A percentile compares a stretch with the other conserved stretches of the same genome.
Evolutionary conservation across 1,140 invertebrate species (phyloP).

Genomic region (Aphaenogaster floridana): DNA sequence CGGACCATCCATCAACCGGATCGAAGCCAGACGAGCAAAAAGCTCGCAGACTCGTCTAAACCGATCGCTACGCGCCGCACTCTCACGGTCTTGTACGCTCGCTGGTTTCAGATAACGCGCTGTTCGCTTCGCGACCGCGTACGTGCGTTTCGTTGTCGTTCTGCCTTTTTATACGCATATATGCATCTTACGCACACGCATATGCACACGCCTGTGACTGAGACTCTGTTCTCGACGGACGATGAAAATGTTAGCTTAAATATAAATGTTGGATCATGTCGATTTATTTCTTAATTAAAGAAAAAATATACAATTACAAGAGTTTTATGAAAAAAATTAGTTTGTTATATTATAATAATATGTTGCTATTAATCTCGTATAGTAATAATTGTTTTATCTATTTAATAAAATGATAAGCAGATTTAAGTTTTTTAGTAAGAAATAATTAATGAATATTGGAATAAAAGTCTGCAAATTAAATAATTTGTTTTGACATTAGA

Average conservation of each 20-base stretch:
- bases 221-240: constrained; percentile 17
- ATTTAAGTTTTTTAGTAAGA: not conserved
- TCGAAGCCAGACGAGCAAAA: constrained; percentile 70
- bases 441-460: not conserved
- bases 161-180: constrained; percentile 53
- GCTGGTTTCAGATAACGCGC: constrained; percentile 71
- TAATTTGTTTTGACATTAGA: not conserved
- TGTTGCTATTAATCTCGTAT: not conserved
- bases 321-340: constrained; percentile 6
- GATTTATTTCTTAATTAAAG: constrained; percentile 5
- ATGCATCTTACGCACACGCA: not conserved
- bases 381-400: not conserved
- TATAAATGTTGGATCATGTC: not conserved
- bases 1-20: constrained; percentile 72
- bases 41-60: constrained; percentile 71
- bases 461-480: not conserved
- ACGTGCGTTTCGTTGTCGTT: constrained; percentile 32
- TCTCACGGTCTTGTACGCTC: constrained; percentile 63
- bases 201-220: not conserved
- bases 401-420: not conserved
- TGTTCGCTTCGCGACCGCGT: constrained; percentile 29
- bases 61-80: constrained; percentile 66
- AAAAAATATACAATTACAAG: not conserved
- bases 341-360: not conserved
- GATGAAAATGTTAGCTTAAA: constrained; percentile 46